These are phyloP conservation scores for Calosoma granatense DNA, from an alignment of 1,140 invertebrate genomes.

Conservation along the genomic window DNA sequence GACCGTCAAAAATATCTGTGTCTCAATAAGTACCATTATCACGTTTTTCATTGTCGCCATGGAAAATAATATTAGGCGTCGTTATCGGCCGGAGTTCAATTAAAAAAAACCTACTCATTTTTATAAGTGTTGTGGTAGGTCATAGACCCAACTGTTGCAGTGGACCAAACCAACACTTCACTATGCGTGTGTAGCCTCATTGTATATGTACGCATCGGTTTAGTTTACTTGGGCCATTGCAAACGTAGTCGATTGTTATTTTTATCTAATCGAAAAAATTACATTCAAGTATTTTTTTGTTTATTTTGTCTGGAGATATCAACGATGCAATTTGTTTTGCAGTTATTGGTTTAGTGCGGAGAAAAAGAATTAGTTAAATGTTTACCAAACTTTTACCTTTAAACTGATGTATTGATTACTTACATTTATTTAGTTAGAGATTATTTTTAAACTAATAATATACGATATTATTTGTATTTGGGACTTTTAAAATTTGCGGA, in stretches of 20 bases:
- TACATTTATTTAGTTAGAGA: neutral
- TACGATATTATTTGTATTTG: neutral
- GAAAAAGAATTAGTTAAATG: neutral
- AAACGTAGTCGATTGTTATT: neutral
- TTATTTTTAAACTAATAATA: neutral
- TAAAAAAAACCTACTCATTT: neutral
- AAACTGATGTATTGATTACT: neutral
- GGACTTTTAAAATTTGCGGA: neutral
- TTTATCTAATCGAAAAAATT: slow-evolving; percentile 7
- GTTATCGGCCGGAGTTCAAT: neutral
- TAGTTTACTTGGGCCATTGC: neutral
- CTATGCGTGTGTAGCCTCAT: neutral
- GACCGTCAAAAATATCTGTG: too few relatives aligned
- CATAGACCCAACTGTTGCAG: neutral
- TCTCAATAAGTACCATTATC: too few relatives aligned
- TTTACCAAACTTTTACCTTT: neutral
- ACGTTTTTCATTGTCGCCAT: too few relatives aligned
- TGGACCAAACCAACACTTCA: neutral
- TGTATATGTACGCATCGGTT: neutral
- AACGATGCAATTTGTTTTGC: neutral
- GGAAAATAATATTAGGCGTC: neutral
- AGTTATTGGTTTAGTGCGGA: neutral
- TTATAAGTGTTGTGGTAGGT: neutral
- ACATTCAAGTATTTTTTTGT: neutral
- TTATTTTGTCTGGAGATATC: slow-evolving; percentile 9